Conservation (phyloP, 2,113 vertebrate species). For the Anolis sagrei region DNA sequence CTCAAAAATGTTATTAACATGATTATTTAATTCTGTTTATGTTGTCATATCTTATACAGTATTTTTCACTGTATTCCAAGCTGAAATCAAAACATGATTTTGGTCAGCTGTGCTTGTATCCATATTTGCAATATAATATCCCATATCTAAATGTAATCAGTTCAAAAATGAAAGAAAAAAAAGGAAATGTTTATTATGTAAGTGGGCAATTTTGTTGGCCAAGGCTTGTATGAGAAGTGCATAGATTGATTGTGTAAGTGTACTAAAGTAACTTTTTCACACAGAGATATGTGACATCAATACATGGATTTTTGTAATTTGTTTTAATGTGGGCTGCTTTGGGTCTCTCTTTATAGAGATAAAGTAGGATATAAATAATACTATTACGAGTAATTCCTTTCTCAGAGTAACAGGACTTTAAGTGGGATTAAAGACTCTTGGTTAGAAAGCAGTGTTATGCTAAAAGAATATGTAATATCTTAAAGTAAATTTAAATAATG, state of each 20-base stretch:
- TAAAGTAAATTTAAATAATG: not conserved
- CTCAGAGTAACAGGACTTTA: not conserved
- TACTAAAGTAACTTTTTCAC: not conserved
- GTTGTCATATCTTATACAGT: not conserved
- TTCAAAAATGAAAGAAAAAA: not conserved
- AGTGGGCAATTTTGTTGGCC: not conserved
- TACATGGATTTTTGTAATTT: not conserved
- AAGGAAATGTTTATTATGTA: not conserved
- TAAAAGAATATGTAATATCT: not conserved
- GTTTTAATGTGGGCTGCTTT: no score
- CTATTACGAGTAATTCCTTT: not conserved
- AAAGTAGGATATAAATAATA: no score
- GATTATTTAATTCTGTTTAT: not conserved
- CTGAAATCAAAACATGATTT: no score
- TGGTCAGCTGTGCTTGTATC: not conserved
- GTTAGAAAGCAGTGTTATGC: not conserved
- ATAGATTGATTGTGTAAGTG: not conserved
- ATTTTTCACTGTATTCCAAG: not conserved
- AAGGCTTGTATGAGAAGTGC: no score
- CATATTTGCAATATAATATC: not conserved
- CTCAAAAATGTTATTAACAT: no score
- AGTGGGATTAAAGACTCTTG: not conserved
- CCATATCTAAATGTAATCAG: not conserved
- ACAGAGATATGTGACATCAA: not conserved
- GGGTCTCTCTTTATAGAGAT: no score